Evolutionary conservation across 2,113 vertebrate species (phyloP).

Genomic region (Barbus barbus): DNA sequence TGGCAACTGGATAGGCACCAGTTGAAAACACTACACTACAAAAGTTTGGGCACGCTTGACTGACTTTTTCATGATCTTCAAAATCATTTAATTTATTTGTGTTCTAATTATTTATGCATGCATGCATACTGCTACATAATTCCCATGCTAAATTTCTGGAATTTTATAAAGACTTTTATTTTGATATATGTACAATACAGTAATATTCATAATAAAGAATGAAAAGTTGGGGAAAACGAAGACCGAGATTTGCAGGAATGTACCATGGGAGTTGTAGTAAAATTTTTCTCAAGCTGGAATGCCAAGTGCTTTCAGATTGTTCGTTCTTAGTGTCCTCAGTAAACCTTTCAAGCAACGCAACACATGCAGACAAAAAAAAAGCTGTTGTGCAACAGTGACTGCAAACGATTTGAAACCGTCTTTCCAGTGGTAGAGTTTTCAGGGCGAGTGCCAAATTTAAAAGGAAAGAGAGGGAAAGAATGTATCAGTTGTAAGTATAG

Average conservation of each 20-base stretch:
- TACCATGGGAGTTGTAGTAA: constrained; percentile 31
- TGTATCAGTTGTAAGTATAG: too few species aligned
- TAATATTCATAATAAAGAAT: too few species aligned
- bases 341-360: neutral
- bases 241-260: too few species aligned
- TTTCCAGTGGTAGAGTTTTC: neutral
- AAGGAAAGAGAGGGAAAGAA: neutral
- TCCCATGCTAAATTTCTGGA: too few species aligned
- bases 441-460: neutral
- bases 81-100: too few species aligned
- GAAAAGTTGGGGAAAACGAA: too few species aligned
- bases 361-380: neutral
- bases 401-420: neutral
- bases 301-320: neutral
- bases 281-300: neutral
- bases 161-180: too few species aligned
- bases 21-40: neutral
- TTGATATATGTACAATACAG: too few species aligned
- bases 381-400: constrained; percentile 12
- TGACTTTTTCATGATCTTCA: too few species aligned
- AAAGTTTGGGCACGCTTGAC: neutral
- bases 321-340: constrained; percentile 1
- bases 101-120: too few species aligned
- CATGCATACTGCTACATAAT: too few species aligned
- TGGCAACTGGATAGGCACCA: neutral